Evolutionary conservation across 2,888 invertebrate species (phyloP), one percentile per base, ranked within the genome.

Genomic region (Heliconius cydno): DNA sequence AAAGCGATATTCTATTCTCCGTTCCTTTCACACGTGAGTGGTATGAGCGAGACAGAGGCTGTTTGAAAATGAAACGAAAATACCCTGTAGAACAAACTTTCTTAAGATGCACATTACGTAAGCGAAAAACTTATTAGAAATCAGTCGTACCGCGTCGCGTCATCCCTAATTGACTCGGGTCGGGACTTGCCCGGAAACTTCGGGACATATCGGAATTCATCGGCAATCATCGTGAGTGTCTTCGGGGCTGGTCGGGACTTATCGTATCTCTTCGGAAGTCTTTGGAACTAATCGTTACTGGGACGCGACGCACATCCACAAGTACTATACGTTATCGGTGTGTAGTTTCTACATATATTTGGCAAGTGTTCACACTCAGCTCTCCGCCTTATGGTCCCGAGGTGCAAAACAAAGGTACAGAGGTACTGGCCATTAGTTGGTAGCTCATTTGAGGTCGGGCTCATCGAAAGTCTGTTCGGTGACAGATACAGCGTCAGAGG

Each of bases 401-500:
- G 60, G 77, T 66, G 65, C 71, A 81, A 80, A 77, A 82, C 79
- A 80, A 78, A 81, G 70, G 83, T 83, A 82, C 78, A 83, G 83
- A 84, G 84, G 84, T 84, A 83, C 83, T 84, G 82, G 80, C 80
- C 79, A 76, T 80, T 76, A 80, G 67, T 65, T 82, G 77, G 77
- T 28, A 7, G 86, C 84, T 91, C 91, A 92, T 84, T 93, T 91
- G 81, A 90, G 88, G 86, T 92, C 94, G 28, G 88, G 77, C 52
- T 87, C 85, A 65, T 95, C 94, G 90, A 96, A 96, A 82, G 94
- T 95, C 89, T 96, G 96, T 91, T 98, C 98, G 88, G 96, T 97
- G 73, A 97, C 96, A 84, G 97, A 97, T 86, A 98, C 98, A 12
- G 98, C 97, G 92, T 98, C 98, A 46, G 97, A 95, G 68, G 97